phyloP scores from a whole-genome alignment of 2,113 vertebrate species.

The Sturnira hondurensis region DNA sequence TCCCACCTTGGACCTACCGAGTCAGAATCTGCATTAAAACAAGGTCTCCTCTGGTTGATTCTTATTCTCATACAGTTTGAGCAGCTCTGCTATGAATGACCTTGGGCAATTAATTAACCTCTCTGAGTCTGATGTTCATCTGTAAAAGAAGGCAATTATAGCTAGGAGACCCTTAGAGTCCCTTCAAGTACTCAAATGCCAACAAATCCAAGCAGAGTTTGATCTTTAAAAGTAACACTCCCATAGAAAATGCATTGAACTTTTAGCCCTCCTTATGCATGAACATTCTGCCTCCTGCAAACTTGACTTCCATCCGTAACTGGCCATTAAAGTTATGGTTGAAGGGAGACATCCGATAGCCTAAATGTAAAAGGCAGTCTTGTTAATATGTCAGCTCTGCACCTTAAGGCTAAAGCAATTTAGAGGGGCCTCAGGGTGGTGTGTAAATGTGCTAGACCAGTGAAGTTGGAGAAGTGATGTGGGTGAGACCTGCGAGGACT shows the following conservation, averaged over 20 bases:
- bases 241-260: constrained; percentile 43
- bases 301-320: constrained; percentile 50
- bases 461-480: constrained; percentile 4
- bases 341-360: constrained; percentile 51
- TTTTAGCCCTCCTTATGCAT: not conserved
- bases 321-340: constrained; percentile 53
- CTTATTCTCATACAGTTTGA: not conserved
- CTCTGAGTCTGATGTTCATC: not conserved
- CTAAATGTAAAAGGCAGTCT: constrained; percentile 19
- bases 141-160: constrained; percentile 27
- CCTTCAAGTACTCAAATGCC: constrained; percentile 29
- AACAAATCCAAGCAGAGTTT: constrained; percentile 42
- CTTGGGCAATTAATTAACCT: constrained; percentile 14
- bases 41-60: not conserved
- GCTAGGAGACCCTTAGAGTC: constrained; percentile 1
- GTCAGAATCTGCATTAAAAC: not conserved
- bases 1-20: not conserved
- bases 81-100: not conserved
- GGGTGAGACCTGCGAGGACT: not conserved
- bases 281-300: constrained; percentile 10
- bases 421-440: not conserved
- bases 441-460: constrained; percentile 27
- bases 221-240: constrained; percentile 40
- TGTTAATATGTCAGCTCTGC: constrained; percentile 28
- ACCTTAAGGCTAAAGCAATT: constrained; percentile 28